These are phyloP conservation scores for Malurus cyaneus DNA, from an alignment of 2,113 vertebrate species.

Conservation along the genomic window DNA sequence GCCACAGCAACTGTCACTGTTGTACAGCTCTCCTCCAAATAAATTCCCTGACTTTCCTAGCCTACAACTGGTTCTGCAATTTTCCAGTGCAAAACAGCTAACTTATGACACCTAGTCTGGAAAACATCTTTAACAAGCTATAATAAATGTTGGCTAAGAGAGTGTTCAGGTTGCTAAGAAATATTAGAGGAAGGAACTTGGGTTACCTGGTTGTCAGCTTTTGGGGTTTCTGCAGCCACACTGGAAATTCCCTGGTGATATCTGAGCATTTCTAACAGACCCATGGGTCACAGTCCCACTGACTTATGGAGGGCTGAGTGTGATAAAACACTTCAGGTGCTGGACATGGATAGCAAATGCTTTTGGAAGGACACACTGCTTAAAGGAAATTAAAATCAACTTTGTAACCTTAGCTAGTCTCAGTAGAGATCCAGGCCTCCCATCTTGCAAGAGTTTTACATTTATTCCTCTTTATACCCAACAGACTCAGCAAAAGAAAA, in stretches of 20 bases:
- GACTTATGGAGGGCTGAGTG: neutral
- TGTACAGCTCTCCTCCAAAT: neutral
- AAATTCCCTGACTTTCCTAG: neutral
- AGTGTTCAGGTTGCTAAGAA: neutral
- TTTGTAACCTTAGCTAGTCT: conserved; percentile 21
- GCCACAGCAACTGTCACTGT: neutral
- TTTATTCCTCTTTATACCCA: neutral
- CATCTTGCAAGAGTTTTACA: neutral
- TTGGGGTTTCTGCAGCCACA: neutral
- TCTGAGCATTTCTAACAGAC: neutral
- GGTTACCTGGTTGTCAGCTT: neutral
- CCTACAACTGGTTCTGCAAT: neutral
- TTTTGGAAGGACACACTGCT: neutral
- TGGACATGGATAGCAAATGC: neutral
- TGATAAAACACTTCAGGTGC: conserved; percentile 36
- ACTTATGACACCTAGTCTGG: conserved; percentile 7
- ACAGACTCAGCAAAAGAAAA: neutral
- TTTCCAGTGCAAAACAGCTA: neutral
- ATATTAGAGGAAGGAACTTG: conserved; percentile 15
- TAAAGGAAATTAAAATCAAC: conserved; percentile 57
- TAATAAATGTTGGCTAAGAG: conserved; percentile 1
- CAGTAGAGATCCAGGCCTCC: conserved; percentile 4
- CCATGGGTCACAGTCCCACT: neutral
- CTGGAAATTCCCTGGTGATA: neutral
- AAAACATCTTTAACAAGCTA: conserved; percentile 8